phyloP scores from a whole-genome alignment of 2,888 invertebrate genomes.

The Agrotis exclamationis region DNA sequence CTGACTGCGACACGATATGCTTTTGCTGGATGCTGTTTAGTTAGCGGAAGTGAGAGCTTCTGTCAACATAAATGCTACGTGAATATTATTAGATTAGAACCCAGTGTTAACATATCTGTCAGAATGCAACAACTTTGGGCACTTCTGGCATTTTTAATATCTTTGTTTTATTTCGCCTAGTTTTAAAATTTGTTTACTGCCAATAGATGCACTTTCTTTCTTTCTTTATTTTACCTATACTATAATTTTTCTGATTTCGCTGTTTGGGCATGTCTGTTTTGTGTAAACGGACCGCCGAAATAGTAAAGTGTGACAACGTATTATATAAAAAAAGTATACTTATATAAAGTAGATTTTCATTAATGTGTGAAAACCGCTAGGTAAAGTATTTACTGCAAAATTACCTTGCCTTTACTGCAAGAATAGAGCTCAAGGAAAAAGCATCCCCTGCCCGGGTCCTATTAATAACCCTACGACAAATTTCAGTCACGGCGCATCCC shows the following conservation, averaged over 20 bases:
- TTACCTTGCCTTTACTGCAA: conserved; percentile 29
- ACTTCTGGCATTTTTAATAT: no score
- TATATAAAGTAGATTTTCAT: background rate
- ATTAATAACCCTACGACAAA: conserved; percentile 79
- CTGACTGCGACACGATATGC: conserved; percentile 52
- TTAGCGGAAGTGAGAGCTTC: conserved; percentile 30
- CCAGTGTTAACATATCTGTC: no score
- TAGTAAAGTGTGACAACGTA: no score
- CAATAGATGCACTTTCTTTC: no score
- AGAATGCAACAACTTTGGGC: no score
- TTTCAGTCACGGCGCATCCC: conserved; percentile 77
- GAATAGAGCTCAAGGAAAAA: conserved; percentile 25
- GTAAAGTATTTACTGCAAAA: conserved; percentile 22
- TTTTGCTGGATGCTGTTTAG: conserved; percentile 47
- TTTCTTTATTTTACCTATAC: no score
- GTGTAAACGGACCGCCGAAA: no score
- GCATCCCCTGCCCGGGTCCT: conserved; percentile 27
- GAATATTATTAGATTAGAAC: conserved; percentile 14
- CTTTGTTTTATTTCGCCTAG: no score
- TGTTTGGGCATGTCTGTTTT: no score
- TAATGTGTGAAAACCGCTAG: conserved; percentile 7
- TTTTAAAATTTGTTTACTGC: no score
- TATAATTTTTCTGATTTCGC: no score
- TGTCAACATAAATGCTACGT: conserved; percentile 24
- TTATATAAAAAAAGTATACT: no score